Conservation (phyloP, 1,140 invertebrate genomes). For the Phthorimaea operculella region DNA sequence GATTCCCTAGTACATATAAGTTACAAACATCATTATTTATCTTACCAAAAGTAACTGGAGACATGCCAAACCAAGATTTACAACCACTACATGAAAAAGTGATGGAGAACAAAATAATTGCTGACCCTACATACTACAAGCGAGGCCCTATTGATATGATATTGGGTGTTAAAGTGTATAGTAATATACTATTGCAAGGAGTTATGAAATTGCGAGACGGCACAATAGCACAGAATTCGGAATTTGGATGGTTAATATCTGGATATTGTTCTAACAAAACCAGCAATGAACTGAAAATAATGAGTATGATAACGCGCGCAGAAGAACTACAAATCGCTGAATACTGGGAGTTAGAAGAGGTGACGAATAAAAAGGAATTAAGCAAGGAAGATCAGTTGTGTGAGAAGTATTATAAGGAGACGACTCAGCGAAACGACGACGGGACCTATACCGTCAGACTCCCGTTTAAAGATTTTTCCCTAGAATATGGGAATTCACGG, state of each 20-base stretch:
- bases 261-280: background rate
- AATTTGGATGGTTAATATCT: conserved; percentile 6
- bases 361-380: background rate
- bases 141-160: conserved; percentile 2
- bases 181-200: background rate
- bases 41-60: conserved; percentile 1
- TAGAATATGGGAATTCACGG: conserved; percentile 2
- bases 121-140: conserved; percentile 8
- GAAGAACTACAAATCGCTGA: background rate
- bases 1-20: conserved; percentile 1
- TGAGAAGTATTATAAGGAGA: conserved; percentile 5
- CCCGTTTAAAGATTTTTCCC: background rate
- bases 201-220: conserved; percentile 1
- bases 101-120: conserved; percentile 1
- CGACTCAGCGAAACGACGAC: background rate
- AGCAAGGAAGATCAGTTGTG: background rate
- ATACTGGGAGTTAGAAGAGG: conserved; percentile 7
- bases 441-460: conserved; percentile 4
- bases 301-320: background rate
- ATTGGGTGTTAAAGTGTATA: background rate
- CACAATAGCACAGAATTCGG: background rate
- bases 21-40: conserved; percentile 1
- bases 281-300: background rate
- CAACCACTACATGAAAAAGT: background rate
- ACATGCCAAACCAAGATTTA: background rate